A percentile compares a stretch with the other conserved stretches of the same genome.
phyloP scores from a whole-genome alignment of 2,888 invertebrate species.

The Biston stratarius region DNA sequence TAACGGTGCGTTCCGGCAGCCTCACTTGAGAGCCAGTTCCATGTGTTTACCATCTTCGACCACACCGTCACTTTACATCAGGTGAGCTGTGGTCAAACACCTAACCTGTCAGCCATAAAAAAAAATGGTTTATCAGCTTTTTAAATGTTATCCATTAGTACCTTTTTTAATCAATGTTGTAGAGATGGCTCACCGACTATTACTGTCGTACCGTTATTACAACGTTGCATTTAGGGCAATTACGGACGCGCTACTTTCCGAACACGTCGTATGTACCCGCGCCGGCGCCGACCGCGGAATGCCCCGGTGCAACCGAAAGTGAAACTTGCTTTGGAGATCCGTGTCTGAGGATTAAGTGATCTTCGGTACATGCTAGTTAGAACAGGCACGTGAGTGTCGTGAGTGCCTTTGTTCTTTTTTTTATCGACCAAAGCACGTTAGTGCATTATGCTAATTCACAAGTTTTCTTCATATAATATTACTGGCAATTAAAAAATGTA shows the following conservation, averaged over 20 bases:
- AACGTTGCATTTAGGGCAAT: constrained; percentile 47
- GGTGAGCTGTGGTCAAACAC: too few relatives aligned
- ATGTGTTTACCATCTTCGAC: too few relatives aligned
- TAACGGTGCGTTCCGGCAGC: too few relatives aligned
- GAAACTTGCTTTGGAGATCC: constrained; percentile 14
- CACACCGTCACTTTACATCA: too few relatives aligned
- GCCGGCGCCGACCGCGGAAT: constrained; percentile 2
- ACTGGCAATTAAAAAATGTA: too few relatives aligned
- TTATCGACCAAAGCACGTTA: too few relatives aligned
- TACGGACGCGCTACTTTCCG: constrained; percentile 44
- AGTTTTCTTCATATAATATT: too few relatives aligned
- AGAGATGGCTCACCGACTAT: constrained; percentile 31
- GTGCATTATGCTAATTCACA: too few relatives aligned
- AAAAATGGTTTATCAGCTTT: background rate
- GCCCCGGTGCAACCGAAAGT: constrained; percentile 25
- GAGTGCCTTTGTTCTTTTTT: too few relatives aligned
- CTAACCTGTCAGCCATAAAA: too few relatives aligned
- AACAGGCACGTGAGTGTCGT: background rate
- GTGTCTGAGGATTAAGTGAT: background rate
- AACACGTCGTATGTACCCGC: constrained; percentile 12
- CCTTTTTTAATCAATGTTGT: background rate
- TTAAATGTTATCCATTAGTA: background rate
- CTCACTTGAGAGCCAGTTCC: too few relatives aligned
- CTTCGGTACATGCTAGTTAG: too few relatives aligned
- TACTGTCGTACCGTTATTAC: constrained; percentile 42